Base-by-base conservation (phyloP, 2,113 vertebrate species). In the Gasterosteus nipponicus region DNA sequence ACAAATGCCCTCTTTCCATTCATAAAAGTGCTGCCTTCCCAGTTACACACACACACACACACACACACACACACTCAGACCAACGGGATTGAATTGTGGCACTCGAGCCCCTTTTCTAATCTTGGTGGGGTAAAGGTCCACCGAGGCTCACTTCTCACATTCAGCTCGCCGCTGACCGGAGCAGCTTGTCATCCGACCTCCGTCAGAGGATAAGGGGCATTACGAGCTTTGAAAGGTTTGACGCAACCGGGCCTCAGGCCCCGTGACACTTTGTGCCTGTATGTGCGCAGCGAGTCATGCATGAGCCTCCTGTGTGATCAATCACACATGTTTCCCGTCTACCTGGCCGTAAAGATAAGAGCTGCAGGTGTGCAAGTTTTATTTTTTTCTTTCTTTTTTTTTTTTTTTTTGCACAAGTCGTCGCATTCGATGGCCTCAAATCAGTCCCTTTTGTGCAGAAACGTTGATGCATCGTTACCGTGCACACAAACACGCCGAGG, bases 221-320 rank as follows among this genome's bases (percentile, higher is more conserved):
- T 95, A 93, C 89, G 88, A 92, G 93, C 92, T 94, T 93, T 93
- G 89, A 89, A 93, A 90, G 91, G 89, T 92, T 93, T 95, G 94
- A 95, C 93, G 92, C 85, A 93, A 85, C 87, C 85, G 78, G 73
- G 86, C 81, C 86, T 67, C 49, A 80, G 82, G 67, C 77, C 69
- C 75, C 60, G 63, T 74, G 89, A 92, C 89, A 86, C 81, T 91
- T 87, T 88, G 58, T 66, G 29, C 87, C 84, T 80, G 82, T 84
- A 78, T 85, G 75, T 86, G 46, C 86, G 59, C 78, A 75, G 66
- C 83, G 80, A 80, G 86, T 87, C 78, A 77, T 46, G 82, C 70
- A 41, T 61, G 69, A 87, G 77, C 82, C 44, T 75, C 57, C 54
- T 2, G 2, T 60, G 44, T 64, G 58, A 75, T 83, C 71, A 75